Percentiles rank a stretch among this genome's conserved stretches.
Conservation (phyloP, 2,113 vertebrate species). For the Natator depressus region DNA sequence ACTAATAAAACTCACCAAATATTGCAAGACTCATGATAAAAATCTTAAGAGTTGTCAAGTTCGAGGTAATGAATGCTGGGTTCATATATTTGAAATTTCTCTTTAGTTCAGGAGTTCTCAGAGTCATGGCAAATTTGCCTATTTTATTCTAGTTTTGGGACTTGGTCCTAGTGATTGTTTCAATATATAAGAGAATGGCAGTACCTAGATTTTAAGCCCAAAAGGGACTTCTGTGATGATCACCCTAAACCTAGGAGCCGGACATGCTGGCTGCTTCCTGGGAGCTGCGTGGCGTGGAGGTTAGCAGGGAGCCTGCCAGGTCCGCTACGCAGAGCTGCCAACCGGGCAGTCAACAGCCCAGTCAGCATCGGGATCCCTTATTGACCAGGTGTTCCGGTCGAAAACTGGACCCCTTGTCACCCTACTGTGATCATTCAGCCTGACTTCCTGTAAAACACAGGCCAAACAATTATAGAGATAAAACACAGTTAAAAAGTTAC, state of each 20-base stretch:
- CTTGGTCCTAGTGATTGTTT: neutral
- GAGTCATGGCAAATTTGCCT: neutral
- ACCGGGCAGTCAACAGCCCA: too few relatives aligned
- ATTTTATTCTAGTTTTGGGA: neutral
- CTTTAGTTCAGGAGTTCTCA: neutral
- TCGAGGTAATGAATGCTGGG: neutral
- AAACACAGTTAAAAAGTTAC: neutral
- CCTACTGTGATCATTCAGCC: neutral
- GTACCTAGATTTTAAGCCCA: neutral
- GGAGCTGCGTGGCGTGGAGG: too few relatives aligned
- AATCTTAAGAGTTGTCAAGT: neutral
- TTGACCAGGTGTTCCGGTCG: too few relatives aligned
- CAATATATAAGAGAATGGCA: fast-evolving
- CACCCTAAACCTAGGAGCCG: too few relatives aligned
- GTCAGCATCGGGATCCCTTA: too few relatives aligned
- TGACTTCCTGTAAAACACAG: neutral
- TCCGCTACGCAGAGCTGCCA: too few relatives aligned
- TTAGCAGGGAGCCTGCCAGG: too few relatives aligned
- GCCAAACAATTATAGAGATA: neutral
- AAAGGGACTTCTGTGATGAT: neutral
- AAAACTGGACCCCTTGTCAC: too few relatives aligned
- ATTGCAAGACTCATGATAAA: neutral
- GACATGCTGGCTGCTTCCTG: too few relatives aligned
- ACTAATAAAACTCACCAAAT: neutral
- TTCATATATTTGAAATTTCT: neutral